Conservation (phyloP, 2,797 vertebrate genomes). For the Pangasius krempfi region DNA sequence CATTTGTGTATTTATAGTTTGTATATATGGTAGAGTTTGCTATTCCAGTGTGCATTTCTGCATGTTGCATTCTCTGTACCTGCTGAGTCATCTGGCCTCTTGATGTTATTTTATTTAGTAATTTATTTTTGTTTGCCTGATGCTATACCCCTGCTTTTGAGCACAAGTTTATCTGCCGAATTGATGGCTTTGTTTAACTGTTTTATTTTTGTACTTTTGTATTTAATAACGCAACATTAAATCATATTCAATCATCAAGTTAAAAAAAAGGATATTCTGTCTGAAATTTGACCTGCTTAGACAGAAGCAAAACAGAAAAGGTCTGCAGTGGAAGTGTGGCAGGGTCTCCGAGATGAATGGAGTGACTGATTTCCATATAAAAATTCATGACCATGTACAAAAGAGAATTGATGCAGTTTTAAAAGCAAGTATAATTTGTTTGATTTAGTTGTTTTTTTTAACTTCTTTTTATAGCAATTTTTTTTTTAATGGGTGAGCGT, state of each 20-base stretch:
- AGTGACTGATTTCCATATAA: neutral
- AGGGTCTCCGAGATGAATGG: neutral
- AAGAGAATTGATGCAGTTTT: neutral
- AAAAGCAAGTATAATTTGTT: neutral
- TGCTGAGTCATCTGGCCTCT: neutral
- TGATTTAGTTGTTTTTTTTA: neutral
- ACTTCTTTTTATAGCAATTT: neutral
- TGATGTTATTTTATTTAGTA: neutral
- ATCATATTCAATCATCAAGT: neutral
- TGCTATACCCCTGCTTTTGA: neutral
- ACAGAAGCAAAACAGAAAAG: neutral
- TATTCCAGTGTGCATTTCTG: neutral
- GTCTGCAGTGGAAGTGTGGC: neutral
- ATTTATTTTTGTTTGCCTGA: neutral
- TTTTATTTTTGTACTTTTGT: neutral
- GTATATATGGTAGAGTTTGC: too few species aligned
- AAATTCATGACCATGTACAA: neutral
- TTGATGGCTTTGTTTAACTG: too few species aligned
- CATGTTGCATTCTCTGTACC: neutral
- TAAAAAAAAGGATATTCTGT: neutral
- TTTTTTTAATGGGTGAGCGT: neutral
- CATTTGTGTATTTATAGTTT: neutral
- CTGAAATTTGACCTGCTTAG: neutral
- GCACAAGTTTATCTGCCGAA: too few species aligned
- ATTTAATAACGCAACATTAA: neutral